Conservation (phyloP, 2,113 vertebrate genomes). For the Misgurnus mizolepis region DNA sequence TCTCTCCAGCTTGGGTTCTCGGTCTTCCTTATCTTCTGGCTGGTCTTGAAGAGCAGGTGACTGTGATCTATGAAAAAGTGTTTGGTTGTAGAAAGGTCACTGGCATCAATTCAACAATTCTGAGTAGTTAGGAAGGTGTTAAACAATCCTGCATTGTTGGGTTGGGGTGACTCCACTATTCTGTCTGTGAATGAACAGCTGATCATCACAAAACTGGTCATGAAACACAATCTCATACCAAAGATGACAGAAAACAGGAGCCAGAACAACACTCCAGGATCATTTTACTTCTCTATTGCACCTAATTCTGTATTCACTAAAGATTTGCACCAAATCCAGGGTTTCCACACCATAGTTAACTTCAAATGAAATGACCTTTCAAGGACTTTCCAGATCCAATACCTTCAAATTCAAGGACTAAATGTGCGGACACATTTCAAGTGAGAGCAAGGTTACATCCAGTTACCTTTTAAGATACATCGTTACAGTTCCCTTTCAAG, state of each 20-base stretch:
- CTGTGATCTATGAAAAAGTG: slow-evolving; percentile 71
- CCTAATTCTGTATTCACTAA: not conserved
- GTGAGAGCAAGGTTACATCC: too few species aligned
- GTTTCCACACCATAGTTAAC: too few species aligned
- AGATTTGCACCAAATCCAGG: not conserved
- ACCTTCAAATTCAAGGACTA: too few species aligned
- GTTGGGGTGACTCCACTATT: not conserved
- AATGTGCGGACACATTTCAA: too few species aligned
- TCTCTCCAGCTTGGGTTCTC: slow-evolving; percentile 77
- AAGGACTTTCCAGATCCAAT: too few species aligned
- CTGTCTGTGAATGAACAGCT: slow-evolving; percentile 8
- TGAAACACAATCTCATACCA: slow-evolving; percentile 3
- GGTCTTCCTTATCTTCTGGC: slow-evolving; percentile 73
- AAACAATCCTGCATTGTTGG: not conserved
- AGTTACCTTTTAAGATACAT: too few species aligned
- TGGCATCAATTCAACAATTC: too few species aligned
- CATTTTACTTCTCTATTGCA: not conserved
- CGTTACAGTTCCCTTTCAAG: too few species aligned
- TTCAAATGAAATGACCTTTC: too few species aligned
- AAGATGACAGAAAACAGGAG: slow-evolving; percentile 4
- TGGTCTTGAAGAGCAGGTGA: slow-evolving; percentile 81
- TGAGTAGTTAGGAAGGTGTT: not conserved
- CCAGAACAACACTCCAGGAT: slow-evolving; percentile 5
- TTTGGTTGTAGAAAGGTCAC: not conserved
- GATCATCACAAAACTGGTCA: not conserved